Evolutionary conservation across 37 sponge, comb jelly and placozoan genomes (phyloP), one percentile per base, ranked within the genome.

Genomic region (Theonella swinhoei): DNA sequence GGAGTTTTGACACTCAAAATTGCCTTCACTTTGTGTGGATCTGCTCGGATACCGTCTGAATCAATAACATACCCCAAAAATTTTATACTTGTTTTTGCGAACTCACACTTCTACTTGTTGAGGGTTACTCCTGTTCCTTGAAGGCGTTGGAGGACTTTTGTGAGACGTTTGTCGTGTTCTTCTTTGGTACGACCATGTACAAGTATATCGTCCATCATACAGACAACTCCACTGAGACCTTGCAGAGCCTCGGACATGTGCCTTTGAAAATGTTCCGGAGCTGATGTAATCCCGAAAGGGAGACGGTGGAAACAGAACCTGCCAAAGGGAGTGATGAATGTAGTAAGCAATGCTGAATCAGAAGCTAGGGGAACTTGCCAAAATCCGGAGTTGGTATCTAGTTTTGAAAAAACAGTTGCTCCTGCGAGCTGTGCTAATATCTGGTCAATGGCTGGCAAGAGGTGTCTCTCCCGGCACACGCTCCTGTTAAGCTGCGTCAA

Each of bases 311-410:
- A 74, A 30, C 47, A 67, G 43, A 68, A 74, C 32, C 76, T 34
- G 3, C 84, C 84, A 39, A 83, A 83, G 2, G 84, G 84, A 8
- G 84, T 75, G 68, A 74, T 83, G 58, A 83, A 83, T 14, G 84
- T 83, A 1, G 84, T 59, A 73, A 71, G 9, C 39, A n/a, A 4
- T 58, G 37, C n/a, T n/a, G n/a, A n/a, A n/a, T n/a, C n/a, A n/a
- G n/a, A n/a, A 22, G 62, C 9, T 58, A 69, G 60, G 43, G 76
- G 88, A 28, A 87, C 75, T 58, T 87, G 88, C 88, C 88, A 87
- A n/a, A 87, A 87, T 67, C 76, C 81, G 36, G 68, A 64, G 47
- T 89, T 89, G 38, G 89, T 79, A 65, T 89, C 88, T 11, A 88
- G 63, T 62, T 88, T 88, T 59, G 36, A 40, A 43, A 81, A 88